Evolutionary conservation across 2,888 invertebrate species (phyloP).

Genomic region (Aphidius colemani): DNA sequence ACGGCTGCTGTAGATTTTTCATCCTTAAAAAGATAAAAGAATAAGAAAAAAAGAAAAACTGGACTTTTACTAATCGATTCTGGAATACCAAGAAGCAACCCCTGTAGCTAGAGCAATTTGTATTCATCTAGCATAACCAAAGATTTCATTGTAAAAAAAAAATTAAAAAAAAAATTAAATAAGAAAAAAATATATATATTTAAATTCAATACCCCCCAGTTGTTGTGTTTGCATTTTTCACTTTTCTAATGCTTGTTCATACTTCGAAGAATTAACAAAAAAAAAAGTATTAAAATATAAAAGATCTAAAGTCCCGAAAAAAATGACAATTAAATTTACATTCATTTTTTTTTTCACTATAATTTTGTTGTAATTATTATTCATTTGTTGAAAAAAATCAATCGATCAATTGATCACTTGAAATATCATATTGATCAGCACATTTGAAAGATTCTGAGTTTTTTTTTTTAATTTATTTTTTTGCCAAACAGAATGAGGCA

Average conservation of each 20-base stretch:
- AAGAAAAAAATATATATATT: background rate
- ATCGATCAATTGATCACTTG: conserved; percentile 25
- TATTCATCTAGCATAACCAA: conserved; percentile 23
- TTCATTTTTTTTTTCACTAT: background rate
- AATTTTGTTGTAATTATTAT: too few relatives aligned
- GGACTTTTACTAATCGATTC: conserved; percentile 23
- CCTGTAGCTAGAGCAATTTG: conserved; percentile 25
- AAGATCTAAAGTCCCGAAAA: background rate
- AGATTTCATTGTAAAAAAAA: conserved; percentile 14
- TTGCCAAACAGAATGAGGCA: conserved; percentile 25
- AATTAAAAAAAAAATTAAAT: conserved; percentile 10
- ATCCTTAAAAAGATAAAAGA: background rate
- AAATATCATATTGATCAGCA: conserved; percentile 38
- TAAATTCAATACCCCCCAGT: background rate
- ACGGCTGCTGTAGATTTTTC: conserved; percentile 24
- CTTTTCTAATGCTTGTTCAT: background rate
- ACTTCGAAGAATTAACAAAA: background rate
- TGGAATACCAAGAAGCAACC: conserved; percentile 19
- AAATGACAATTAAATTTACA: conserved; percentile 2
- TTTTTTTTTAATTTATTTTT: conserved; percentile 9
- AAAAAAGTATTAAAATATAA: background rate
- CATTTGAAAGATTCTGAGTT: conserved; percentile 2
- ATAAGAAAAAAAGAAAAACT: conserved; percentile 9
- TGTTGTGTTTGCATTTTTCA: background rate
- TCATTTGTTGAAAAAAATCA: background rate